Percentiles rank a stretch among this genome's conserved stretches.
Conservation (phyloP, 2,888 invertebrate genomes). For the Eupithecia dodoneata region DNA sequence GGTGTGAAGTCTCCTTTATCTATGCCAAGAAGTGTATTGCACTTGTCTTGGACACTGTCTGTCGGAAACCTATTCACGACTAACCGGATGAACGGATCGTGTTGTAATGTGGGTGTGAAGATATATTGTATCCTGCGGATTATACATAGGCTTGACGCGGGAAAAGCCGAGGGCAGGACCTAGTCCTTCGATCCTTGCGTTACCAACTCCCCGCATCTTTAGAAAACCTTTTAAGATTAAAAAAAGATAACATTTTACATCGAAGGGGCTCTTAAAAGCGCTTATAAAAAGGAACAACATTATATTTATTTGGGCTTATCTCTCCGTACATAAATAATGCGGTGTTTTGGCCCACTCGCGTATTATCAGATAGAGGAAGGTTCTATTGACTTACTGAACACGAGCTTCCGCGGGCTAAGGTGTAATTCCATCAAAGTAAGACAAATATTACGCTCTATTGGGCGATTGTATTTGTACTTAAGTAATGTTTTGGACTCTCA, state of each 20-base stretch:
- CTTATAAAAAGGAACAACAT: constrained; percentile 11
- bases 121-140: not conserved
- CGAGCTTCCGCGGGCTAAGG: not conserved
- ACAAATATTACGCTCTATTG: not conserved
- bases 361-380: constrained; percentile 1
- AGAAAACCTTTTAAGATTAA: constrained; percentile 12
- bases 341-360: not conserved
- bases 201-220: not conserved
- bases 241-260: constrained; percentile 12
- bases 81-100: not conserved
- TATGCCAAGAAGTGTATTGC: not conserved
- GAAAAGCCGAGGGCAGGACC: not conserved
- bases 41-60: not conserved
- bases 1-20: not conserved
- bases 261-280: not conserved
- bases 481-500: not conserved
- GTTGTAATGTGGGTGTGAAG: not conserved
- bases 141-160: not conserved
- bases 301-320: constrained; percentile 5
- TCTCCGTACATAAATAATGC: constrained; percentile 13
- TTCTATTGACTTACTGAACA: constrained; percentile 5
- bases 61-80: not conserved
- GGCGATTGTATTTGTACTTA: not conserved
- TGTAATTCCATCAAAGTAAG: not conserved
- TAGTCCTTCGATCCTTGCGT: not conserved